phyloP scores from a whole-genome alignment of 1,140 invertebrate species.

The Diprion similis region DNA sequence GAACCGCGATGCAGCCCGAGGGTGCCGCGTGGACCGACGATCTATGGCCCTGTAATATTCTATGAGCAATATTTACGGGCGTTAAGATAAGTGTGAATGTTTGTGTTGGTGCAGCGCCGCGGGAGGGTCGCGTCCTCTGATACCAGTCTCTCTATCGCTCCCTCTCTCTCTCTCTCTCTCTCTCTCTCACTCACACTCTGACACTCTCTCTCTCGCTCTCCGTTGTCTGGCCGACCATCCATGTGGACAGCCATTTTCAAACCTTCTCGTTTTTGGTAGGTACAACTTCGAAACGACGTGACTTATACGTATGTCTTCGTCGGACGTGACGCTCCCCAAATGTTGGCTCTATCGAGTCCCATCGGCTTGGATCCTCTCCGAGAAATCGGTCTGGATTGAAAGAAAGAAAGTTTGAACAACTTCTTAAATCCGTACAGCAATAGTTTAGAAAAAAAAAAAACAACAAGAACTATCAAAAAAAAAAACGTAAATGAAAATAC shows the following conservation, averaged over 20 bases:
- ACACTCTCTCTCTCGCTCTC: not conserved
- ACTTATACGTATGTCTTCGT: too few relatives aligned
- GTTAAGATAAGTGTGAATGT: constrained; percentile 55
- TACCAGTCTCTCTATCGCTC: not conserved
- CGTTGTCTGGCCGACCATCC: not conserved
- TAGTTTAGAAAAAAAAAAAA: too few relatives aligned
- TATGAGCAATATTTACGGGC: constrained; percentile 57
- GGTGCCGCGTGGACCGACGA: constrained; percentile 34
- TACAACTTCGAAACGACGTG: too few relatives aligned
- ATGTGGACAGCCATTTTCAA: not conserved
- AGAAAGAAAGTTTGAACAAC: too few relatives aligned
- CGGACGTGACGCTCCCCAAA: too few relatives aligned
- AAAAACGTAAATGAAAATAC: too few relatives aligned
- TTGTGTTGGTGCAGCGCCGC: constrained; percentile 38
- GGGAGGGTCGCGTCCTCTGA: not conserved
- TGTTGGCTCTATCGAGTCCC: too few relatives aligned
- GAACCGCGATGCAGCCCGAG: constrained; percentile 17
- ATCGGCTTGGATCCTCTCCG: too few relatives aligned
- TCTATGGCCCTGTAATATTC: constrained; percentile 56
- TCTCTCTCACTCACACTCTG: not conserved
- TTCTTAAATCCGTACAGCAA: too few relatives aligned
- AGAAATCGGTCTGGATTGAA: too few relatives aligned
- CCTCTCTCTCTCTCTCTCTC: not conserved
- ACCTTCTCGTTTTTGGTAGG: not conserved
- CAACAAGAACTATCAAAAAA: too few relatives aligned